Percentiles rank a stretch among this genome's conserved stretches.
Evolutionary conservation across 1,140 invertebrate species (phyloP).

Genomic region (Cecropterus lyciades): DNA sequence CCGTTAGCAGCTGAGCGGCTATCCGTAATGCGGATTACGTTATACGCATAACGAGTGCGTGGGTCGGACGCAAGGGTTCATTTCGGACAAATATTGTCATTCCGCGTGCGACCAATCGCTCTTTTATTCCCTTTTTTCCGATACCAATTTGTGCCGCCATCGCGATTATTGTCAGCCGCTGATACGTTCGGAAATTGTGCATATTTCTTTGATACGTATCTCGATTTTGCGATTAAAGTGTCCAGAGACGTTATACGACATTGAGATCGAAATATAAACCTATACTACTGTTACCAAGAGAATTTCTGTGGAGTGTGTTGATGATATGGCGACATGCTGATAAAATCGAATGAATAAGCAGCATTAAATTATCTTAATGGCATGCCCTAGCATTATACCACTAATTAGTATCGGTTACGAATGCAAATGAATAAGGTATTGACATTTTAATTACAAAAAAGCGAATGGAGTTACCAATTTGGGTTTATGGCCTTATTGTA

Average conservation of each 20-base stretch:
- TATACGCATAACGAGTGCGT: slow-evolving; percentile 54
- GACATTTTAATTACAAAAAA: too few species aligned
- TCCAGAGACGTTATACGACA: background rate
- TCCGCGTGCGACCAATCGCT: slow-evolving; percentile 35
- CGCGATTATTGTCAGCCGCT: slow-evolving; percentile 33
- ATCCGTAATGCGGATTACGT: slow-evolving; percentile 73
- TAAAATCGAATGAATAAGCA: background rate
- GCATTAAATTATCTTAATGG: slow-evolving; percentile 6
- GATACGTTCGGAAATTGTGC: slow-evolving; percentile 11
- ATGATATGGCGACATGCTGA: slow-evolving; percentile 12
- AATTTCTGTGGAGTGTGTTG: slow-evolving; percentile 2
- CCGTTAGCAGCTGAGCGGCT: slow-evolving; percentile 76
- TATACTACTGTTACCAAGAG: background rate
- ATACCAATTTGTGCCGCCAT: slow-evolving; percentile 38
- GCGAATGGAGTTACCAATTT: too few species aligned
- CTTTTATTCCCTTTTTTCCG: slow-evolving; percentile 37
- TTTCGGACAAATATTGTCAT: slow-evolving; percentile 47
- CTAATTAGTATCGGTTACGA: slow-evolving; percentile 16
- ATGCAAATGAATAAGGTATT: too few species aligned
- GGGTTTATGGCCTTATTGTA: too few species aligned
- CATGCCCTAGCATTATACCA: slow-evolving; percentile 4
- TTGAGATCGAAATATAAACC: slow-evolving; percentile 8
- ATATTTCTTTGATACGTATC: slow-evolving; percentile 18
- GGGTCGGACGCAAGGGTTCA: slow-evolving; percentile 41
- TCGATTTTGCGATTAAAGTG: slow-evolving; percentile 14